Conservation (phyloP, 2,113 vertebrate species). For the Elaphurus davidianus region DNA sequence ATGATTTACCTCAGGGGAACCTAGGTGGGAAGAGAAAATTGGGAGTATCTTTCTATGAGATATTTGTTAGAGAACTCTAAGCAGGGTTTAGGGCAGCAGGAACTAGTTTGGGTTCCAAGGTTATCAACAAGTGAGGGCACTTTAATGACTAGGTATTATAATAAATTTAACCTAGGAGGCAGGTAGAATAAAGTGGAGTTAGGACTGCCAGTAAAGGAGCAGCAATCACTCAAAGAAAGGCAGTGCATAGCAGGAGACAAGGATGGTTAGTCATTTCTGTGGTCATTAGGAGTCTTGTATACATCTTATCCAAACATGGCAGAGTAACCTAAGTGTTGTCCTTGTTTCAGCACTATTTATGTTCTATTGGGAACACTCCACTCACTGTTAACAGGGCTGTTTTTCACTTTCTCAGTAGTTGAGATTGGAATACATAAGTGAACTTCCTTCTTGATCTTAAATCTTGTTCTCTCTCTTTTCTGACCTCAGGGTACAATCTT, state of each 20-base stretch:
- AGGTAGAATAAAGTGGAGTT: background rate
- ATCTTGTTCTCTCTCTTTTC: background rate
- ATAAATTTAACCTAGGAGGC: background rate
- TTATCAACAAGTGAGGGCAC: background rate
- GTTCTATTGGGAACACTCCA: background rate
- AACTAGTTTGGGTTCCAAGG: background rate
- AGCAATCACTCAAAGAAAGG: background rate
- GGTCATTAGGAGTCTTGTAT: background rate
- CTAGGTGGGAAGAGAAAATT: background rate
- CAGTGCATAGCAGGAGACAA: background rate
- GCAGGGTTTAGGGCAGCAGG: background rate
- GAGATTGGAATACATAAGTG: background rate
- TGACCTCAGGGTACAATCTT: background rate
- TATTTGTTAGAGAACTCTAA: background rate
- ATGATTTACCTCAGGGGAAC: accelerated
- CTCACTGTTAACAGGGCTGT: background rate
- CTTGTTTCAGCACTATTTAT: background rate
- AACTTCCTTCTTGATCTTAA: background rate
- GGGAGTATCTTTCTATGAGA: background rate
- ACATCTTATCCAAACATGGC: background rate
- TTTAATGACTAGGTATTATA: background rate
- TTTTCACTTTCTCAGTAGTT: background rate
- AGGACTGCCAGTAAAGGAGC: background rate
- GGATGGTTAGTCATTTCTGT: background rate
- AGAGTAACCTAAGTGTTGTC: background rate